These are phyloP conservation scores for Bothrops jararaca DNA, from an alignment of 2,113 vertebrate genomes.

Conservation along the genomic window DNA sequence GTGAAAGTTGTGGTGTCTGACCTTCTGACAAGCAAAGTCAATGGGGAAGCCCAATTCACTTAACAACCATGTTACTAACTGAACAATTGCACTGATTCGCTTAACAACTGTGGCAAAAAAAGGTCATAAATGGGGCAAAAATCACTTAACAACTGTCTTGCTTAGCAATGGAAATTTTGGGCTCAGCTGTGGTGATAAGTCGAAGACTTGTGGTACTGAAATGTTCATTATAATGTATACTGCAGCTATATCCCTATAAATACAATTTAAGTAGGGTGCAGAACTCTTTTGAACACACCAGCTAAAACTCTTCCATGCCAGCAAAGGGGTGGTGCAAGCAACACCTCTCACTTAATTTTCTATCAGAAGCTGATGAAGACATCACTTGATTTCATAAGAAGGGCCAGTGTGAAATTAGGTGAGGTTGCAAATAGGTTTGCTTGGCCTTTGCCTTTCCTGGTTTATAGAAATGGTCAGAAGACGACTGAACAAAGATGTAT, in stretches of 20 bases:
- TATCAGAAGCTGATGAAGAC: neutral
- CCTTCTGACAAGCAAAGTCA: neutral
- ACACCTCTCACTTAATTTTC: neutral
- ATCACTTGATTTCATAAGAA: neutral
- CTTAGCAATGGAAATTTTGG: neutral
- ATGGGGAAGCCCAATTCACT: neutral
- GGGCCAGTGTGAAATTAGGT: neutral
- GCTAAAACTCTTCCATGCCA: neutral
- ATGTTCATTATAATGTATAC: neutral
- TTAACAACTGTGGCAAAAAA: neutral
- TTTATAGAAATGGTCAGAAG: neutral
- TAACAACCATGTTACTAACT: neutral
- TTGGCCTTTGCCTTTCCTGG: neutral
- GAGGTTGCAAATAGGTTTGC: neutral
- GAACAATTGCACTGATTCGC: neutral
- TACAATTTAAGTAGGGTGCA: neutral
- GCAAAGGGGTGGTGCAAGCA: neutral
- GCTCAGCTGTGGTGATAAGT: neutral
- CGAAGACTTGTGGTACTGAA: neutral
- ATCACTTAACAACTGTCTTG: neutral
- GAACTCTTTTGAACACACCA: neutral
- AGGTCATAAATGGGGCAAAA: neutral
- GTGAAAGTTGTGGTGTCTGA: neutral
- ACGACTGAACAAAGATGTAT: neutral
- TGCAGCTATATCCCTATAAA: neutral